Evolutionary conservation across 2,888 invertebrate species (phyloP).

Genomic region (Vannuccia rotundouncinata): DNA sequence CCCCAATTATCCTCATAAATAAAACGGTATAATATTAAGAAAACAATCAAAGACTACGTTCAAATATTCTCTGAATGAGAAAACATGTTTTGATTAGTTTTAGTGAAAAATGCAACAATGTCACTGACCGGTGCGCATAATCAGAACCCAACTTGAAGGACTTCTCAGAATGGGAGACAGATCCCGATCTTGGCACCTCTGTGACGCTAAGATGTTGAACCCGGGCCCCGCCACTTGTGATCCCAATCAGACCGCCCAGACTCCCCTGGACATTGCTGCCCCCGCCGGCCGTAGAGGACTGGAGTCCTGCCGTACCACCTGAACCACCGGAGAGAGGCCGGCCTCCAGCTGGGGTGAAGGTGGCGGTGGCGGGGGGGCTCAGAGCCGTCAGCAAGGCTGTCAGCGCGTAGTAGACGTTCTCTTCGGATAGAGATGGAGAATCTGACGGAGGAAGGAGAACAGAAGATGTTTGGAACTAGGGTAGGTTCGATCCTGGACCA

Average conservation of each 20-base stretch:
- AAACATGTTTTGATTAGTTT: too few relatives aligned
- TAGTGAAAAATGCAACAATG: too few relatives aligned
- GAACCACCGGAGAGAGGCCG: conserved; percentile 48
- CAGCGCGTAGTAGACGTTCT: conserved; percentile 81
- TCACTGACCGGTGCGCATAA: conserved; percentile 29
- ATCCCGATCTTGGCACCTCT: conserved; percentile 16
- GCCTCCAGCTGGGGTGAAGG: conserved; percentile 35
- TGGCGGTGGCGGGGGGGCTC: conserved; percentile 58
- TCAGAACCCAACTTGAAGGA: conserved; percentile 29
- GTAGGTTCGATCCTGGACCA: too few relatives aligned
- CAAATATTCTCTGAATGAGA: too few relatives aligned
- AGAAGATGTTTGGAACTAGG: neutral
- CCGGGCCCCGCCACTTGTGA: neutral
- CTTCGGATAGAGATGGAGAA: conserved; percentile 76
- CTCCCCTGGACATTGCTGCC: neutral
- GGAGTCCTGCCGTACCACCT: conserved; percentile 36
- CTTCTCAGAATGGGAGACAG: conserved; percentile 34
- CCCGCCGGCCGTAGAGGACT: neutral
- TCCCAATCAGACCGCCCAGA: conserved; percentile 16
- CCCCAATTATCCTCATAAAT: too few relatives aligned
- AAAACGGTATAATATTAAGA: too few relatives aligned
- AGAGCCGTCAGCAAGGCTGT: conserved; percentile 81
- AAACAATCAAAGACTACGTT: too few relatives aligned
- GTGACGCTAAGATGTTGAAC: conserved; percentile 28
- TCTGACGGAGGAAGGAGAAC: conserved; percentile 64